Evolutionary conservation across 2,888 invertebrate species (phyloP).

Genomic region (Ferrisia virgata): DNA sequence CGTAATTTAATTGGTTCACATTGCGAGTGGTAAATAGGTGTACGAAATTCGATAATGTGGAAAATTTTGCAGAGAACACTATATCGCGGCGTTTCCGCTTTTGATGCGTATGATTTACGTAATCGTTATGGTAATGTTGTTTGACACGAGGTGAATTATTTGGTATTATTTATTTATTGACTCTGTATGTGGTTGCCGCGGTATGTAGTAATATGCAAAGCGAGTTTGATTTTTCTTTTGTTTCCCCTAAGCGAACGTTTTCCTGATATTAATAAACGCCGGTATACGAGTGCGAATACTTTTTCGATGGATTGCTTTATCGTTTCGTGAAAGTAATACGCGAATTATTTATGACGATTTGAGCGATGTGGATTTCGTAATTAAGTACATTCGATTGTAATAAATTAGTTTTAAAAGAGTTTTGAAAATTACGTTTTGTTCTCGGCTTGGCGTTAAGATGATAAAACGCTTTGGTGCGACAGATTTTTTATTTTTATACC

Average conservation of each 20-base stretch:
- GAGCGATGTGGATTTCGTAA: neutral
- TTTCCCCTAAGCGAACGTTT: slow-evolving; percentile 1
- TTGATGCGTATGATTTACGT: neutral
- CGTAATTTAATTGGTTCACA: no score
- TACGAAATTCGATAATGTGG: no score
- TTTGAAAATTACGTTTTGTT: neutral
- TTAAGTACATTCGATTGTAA: neutral
- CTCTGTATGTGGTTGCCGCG: neutral
- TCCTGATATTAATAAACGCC: neutral
- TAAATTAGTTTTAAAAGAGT: neutral
- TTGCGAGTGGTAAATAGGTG: no score
- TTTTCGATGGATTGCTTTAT: neutral
- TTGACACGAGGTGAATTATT: neutral
- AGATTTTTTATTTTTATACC: no score
- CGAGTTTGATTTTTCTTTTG: neutral
- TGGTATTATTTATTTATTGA: neutral
- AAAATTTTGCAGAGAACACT: no score
- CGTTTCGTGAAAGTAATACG: neutral
- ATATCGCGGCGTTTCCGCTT: no score
- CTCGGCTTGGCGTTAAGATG: neutral
- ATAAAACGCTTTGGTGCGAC: neutral
- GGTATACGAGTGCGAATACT: neutral
- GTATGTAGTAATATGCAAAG: neutral
- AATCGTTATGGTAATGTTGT: neutral
- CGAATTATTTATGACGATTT: neutral